Base-by-base conservation (phyloP, 2,797 vertebrate genomes). In the Antennarius maculatus region DNA sequence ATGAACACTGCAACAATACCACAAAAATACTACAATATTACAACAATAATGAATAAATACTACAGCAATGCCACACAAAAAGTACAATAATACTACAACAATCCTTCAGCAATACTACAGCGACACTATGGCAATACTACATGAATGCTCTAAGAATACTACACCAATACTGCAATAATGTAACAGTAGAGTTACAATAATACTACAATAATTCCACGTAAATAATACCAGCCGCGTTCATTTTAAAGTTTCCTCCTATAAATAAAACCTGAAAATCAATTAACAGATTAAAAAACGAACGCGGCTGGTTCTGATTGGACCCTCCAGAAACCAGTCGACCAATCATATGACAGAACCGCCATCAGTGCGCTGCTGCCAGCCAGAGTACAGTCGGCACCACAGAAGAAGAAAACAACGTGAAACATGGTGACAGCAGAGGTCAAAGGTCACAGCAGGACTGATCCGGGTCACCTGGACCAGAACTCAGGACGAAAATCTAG, bases 331-430 rank as follows among this genome's bases (percentile, higher is more conserved):
- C 7, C 61, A 39, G 50, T 6, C 17, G 3, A 28, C 78, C 78
- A 81, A 77, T 86, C 69, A 62, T 59, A 57, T 46, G 3, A 13
- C 41, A 74, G 65, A 59, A 53, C 58, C 27, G 58, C 53, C 2
- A 17, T 18, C 49, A 49, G 43, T 58, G 6, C 51, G 56, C 45
- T 72, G 67, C 71, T 74, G 53, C 53, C 67, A 64, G 74, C 60
- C 66, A 23, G 50, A 54, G n/a, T 5, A 18, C 12, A 11, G 17
- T 3, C 0, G 37, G 28, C 8, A 56, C 29, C 51, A 61, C 28
- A 61, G 63, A 39, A 51, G 57, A 47, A 47, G 57, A 13, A 18
- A 4, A 5, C 13, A 13, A 0, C 14, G 43, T 28, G 27, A 54
- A 8, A 31, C 12, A 41, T 2, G 3, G 28, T 31, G 61, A 49